Evolutionary conservation across 2,113 vertebrate species (phyloP).

Genomic region (Myiopsitta monachus): DNA sequence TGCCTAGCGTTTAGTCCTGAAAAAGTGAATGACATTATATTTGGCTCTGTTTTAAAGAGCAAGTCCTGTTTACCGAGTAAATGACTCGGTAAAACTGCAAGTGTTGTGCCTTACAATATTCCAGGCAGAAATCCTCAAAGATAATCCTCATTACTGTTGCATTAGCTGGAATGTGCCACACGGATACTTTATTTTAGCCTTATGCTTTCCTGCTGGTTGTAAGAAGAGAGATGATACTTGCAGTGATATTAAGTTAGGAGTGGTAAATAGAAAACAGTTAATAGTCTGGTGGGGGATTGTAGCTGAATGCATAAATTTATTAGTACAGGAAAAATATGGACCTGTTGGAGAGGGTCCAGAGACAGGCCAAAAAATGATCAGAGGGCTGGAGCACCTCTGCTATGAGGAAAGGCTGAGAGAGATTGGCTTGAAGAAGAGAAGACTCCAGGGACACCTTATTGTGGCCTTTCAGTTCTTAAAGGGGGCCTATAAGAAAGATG

Average conservation of each 20-base stretch:
- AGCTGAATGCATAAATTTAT: background rate
- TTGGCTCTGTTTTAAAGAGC: background rate
- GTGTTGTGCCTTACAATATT: background rate
- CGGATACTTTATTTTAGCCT: background rate
- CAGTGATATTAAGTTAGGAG: background rate
- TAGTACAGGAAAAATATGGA: background rate
- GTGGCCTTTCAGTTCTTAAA: background rate
- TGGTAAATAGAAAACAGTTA: background rate
- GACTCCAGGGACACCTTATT: background rate
- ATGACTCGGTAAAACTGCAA: background rate
- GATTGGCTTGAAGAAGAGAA: background rate
- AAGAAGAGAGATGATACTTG: background rate
- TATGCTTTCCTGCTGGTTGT: background rate
- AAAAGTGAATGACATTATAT: background rate
- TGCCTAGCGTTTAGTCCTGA: background rate
- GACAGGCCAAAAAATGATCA: background rate
- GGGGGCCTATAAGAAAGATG: background rate
- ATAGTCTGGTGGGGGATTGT: background rate
- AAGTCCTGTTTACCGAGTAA: background rate
- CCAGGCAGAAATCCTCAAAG: background rate
- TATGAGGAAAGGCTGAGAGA: background rate
- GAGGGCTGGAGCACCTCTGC: background rate
- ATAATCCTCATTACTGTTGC: background rate
- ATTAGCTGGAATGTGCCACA: background rate
- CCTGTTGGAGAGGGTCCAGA: background rate